These are phyloP conservation scores for Ectemnius cavifrons DNA, from an alignment of 2,888 invertebrate genomes.

Conservation along the genomic window DNA sequence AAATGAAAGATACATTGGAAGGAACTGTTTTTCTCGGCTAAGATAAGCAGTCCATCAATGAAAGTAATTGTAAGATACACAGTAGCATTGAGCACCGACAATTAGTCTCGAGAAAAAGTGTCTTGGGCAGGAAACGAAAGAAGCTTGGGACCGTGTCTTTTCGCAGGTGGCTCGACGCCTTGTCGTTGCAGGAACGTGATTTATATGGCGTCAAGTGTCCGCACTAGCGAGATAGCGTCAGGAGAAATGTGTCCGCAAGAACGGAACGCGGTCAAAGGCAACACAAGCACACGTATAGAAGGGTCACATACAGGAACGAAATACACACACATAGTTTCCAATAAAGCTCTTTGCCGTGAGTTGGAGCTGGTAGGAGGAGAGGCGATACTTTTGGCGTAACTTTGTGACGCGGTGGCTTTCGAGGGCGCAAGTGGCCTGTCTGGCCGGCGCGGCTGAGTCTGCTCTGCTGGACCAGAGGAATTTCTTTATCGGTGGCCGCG, in stretches of 20 bases:
- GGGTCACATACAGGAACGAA: neutral
- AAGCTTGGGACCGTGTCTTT: neutral
- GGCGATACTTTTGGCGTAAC: neutral
- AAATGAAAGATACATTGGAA: too few relatives aligned
- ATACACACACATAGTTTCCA: neutral
- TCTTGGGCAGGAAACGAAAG: conserved; percentile 28
- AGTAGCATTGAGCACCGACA: too few relatives aligned
- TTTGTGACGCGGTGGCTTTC: too few relatives aligned
- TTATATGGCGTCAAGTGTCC: neutral
- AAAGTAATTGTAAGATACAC: too few relatives aligned
- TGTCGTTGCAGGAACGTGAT: neutral
- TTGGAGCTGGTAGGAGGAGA: neutral
- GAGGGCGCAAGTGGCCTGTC: neutral
- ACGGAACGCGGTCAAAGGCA: neutral
- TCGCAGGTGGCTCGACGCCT: too few relatives aligned
- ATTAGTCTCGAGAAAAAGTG: too few relatives aligned
- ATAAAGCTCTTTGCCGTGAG: neutral
- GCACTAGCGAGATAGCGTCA: conserved; percentile 1
- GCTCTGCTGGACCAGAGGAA: conserved; percentile 7
- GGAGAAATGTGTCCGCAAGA: neutral
- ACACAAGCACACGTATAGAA: neutral
- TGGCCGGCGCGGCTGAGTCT: neutral
- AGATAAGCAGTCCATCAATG: too few relatives aligned
- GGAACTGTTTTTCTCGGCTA: too few relatives aligned
- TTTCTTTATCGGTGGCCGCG: conserved; percentile 45